Evolutionary conservation across 2,888 invertebrate species (phyloP), one percentile per base, ranked within the genome.

Genomic region (Eupithecia subumbrata): DNA sequence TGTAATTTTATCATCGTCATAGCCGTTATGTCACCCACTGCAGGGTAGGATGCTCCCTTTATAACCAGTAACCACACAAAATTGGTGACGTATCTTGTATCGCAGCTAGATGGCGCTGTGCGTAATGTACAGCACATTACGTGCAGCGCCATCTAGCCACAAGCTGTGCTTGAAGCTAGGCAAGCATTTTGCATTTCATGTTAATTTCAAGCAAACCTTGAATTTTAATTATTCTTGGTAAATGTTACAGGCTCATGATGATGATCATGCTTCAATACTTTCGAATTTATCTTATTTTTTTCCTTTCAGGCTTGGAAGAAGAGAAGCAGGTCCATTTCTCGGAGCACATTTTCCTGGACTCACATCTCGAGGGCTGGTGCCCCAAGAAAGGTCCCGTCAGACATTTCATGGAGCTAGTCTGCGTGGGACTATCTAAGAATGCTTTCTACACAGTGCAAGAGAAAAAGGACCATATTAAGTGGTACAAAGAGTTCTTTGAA

Each of bases 401-500:
- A 11, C 98, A 99, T 90, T 99, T 99, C 89, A 99, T 99, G 99
- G 99, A 99, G 86, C 95, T 99, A 9, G 99, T 99, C 0, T 97
- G 98, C 82, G 96, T 97, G 0, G 99, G 99, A 8, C 95, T 99
- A 0, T 98, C 99, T 0, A 99, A 99, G 91, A 99, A 99, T 94
- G 97, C 98, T 0, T 98, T 98, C 90, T 95, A 99, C 84, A 97
- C 97, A 0, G 98, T 97, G 0, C 91, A 97, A 80, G 98, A 99
- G 84, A 99, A 99, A 89, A 96, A 95, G 79, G 98, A 97, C 16
- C 98, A 99, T 85, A 97, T 99, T 67, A 91, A 96, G 78, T 99
- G 99, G 99, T 99, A 97, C 88, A 97, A 96, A 79, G 96, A 98
- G 73, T 99, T 98, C 88, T 99, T 99, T 88, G 96, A 96, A 78